These are phyloP conservation scores for Aspidiotus destructor DNA, from an alignment of 2,888 invertebrate species.

Conservation along the genomic window DNA sequence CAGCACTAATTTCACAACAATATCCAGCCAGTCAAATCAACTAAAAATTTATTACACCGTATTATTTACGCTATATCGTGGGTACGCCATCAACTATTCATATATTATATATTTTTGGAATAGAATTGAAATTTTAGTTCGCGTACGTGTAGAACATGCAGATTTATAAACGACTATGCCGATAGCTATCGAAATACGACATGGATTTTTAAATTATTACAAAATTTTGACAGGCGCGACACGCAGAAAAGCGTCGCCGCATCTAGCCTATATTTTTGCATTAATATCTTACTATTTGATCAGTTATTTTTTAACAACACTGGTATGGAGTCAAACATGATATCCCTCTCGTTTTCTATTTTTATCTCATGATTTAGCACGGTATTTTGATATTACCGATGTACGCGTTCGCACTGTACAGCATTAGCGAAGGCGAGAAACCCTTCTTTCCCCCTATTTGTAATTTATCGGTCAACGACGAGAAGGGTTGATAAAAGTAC, in stretches of 20 bases:
- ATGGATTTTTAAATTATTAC: conserved; percentile 23
- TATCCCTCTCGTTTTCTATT: neutral
- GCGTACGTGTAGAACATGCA: neutral
- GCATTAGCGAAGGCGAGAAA: neutral
- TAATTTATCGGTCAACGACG: conserved; percentile 24
- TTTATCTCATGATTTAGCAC: conserved; percentile 7
- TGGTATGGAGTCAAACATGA: conserved; percentile 5
- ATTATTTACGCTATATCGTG: neutral
- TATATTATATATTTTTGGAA: no score
- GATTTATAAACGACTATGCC: conserved; percentile 8
- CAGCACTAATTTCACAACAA: no score
- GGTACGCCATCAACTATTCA: no score
- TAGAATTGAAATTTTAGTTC: no score
- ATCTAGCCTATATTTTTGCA: conserved; percentile 10
- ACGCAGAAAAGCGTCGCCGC: neutral
- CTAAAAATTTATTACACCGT: conserved; percentile 2
- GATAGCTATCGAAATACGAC: conserved; percentile 21
- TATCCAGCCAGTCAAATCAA: no score
- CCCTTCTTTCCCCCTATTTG: conserved; percentile 8
- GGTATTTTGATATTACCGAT: conserved; percentile 10
- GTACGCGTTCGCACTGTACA: neutral
- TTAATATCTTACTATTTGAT: conserved; percentile 20
- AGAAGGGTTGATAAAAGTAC: conserved; percentile 31
- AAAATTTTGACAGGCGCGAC: conserved; percentile 15
- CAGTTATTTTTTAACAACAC: conserved; percentile 5